phyloP scores from a whole-genome alignment of 2,888 invertebrate genomes.

The Chrysolina oricalcia region DNA sequence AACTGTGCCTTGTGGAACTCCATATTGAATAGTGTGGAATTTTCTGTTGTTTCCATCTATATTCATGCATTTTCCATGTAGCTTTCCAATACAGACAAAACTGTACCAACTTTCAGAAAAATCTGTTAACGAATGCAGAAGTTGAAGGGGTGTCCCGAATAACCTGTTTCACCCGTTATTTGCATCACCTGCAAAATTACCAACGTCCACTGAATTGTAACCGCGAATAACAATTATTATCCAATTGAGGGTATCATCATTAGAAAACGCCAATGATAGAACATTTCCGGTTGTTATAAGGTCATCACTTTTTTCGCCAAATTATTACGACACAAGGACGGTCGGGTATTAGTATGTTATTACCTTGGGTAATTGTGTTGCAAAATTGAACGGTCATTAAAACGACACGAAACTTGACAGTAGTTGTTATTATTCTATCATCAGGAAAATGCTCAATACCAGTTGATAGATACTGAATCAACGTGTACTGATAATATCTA shows the following conservation, averaged over 20 bases:
- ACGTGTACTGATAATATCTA: no score
- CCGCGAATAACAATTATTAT: not conserved
- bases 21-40: no score
- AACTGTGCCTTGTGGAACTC: no score
- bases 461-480: not conserved
- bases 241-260: not conserved
- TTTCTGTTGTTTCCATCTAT: no score
- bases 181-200: not conserved
- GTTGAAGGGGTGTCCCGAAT: no score
- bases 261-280: not conserved
- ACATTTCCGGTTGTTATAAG: conserved; percentile 12
- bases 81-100: no score
- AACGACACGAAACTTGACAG: not conserved
- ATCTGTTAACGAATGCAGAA: no score
- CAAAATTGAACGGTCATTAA: not conserved
- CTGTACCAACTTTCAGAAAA: no score
- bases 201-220: not conserved
- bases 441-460: not conserved
- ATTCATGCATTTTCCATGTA: no score
- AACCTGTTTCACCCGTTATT: no score
- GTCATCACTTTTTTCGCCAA: conserved; percentile 4
- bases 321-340: not conserved
- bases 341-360: not conserved
- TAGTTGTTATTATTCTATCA: not conserved
- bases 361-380: not conserved